Conservation (phyloP, 2,797 vertebrate species). For the Astyanax mexicanus region DNA sequence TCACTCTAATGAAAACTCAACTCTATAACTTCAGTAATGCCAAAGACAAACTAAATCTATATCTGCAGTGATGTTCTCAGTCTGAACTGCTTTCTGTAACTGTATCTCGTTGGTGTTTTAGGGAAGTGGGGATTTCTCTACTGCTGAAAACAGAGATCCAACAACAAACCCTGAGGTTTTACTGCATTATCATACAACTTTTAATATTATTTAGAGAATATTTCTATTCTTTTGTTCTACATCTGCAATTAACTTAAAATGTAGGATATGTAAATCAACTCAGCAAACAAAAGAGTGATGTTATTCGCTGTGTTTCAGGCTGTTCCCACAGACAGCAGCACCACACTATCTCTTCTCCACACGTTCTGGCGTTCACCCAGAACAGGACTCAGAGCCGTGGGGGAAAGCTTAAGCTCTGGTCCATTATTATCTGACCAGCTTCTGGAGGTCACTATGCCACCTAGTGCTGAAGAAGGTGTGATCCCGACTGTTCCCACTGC, state of each 20-base stretch:
- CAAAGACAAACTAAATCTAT: neutral
- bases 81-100: neutral
- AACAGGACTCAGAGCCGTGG: neutral
- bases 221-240: no score
- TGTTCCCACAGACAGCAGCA: neutral
- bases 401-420: neutral
- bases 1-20: no score
- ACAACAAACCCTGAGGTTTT: neutral
- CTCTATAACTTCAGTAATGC: no score
- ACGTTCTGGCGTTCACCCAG: conserved; percentile 6
- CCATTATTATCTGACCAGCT: neutral
- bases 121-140: conserved; percentile 11
- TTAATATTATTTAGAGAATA: no score
- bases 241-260: no score
- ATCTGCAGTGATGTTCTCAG: neutral
- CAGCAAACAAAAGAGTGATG: no score
- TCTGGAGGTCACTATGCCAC: neutral
- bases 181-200: no score
- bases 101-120: neutral
- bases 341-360: neutral
- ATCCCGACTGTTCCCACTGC: neutral
- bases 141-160: neutral
- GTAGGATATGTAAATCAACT: no score
- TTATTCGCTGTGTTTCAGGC: conserved; percentile 3
- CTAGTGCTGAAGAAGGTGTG: neutral